Conservation (phyloP, 2,888 invertebrate genomes). For the Acronicta alni region DNA sequence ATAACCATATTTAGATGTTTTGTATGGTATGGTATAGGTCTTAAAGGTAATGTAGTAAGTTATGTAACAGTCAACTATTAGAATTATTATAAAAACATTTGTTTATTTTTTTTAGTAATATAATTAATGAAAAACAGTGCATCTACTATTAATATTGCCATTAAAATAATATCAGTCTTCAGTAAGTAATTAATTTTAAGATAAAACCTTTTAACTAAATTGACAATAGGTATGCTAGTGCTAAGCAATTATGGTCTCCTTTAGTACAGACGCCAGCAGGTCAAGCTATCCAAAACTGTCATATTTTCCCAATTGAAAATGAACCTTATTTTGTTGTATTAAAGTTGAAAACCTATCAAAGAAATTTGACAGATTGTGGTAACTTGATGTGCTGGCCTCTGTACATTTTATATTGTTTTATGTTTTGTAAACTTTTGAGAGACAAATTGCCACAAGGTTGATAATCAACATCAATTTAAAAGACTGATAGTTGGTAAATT, state of each 20-base stretch:
- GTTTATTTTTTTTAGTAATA: conserved; percentile 36
- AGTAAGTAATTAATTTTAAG: conserved; percentile 40
- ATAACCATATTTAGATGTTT: conserved; percentile 56
- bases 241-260: conserved; percentile 55
- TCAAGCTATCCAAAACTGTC: too few relatives aligned
- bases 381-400: too few relatives aligned
- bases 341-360: too few relatives aligned
- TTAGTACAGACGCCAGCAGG: too few relatives aligned
- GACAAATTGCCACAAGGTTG: conserved; percentile 85
- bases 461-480: conserved; percentile 89
- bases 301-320: too few relatives aligned
- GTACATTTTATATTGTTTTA: conserved; percentile 59
- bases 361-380: too few relatives aligned
- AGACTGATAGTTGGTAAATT: conserved; percentile 90
- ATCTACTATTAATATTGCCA: conserved; percentile 21
- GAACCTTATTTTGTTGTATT: too few relatives aligned
- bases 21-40: conserved; percentile 56
- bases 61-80: conserved; percentile 53
- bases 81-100: conserved; percentile 31
- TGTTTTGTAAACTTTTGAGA: conserved; percentile 88
- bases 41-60: conserved; percentile 45
- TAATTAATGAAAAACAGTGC: conserved; percentile 37
- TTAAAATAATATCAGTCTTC: conserved; percentile 26
- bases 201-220: conserved; percentile 56
- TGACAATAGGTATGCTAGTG: conserved; percentile 78